Evolutionary conservation across 2,113 vertebrate species (phyloP), one percentile per base, ranked within the genome.

Genomic region (Myiopsitta monachus): DNA sequence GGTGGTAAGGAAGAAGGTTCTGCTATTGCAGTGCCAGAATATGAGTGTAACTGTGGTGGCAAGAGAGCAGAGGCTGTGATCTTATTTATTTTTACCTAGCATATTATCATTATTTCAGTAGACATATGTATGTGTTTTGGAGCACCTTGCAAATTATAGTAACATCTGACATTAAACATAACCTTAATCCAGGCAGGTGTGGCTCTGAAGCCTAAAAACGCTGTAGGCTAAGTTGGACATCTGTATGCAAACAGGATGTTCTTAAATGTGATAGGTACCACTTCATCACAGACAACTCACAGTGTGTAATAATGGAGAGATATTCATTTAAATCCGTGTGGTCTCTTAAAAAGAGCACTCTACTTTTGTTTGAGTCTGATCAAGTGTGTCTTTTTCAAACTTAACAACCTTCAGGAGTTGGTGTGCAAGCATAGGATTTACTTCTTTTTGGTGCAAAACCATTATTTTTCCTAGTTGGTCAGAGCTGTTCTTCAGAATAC

Each of bases 301-400:
- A 16, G 6, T 83, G 15, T 36, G 8, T 81, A 67, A 15, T 28
- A 44, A 19, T 22, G 17, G 31, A 44, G 64, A 61, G 16, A 41
- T 0, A 1, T 0, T 1, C 9, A 24, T 74, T 78, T 55, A 92
- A 75, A 52, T 86, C 22, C 14, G 3, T 47, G 3, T 19, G 12
- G 4, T 21, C 11, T 72, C 17, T n/a, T 46, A 5, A 1, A 54
- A 59, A 46, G 44, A 75, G 5, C 6, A 9, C n/a, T 8, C 16
- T 55, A 23, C 31, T 90, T 77, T 36, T 84, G 6, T 36, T 87
- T 39, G 27, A 47, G 7, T 33, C 10, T 49, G 39, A 63, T 66
- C 6, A 27, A n/a, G 4, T 49, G 21, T 76, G 70, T 83, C 33
- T 94, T 31, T 41, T 64, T 72, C 28, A 36, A 27, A 64, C 33